Base-by-base conservation (phyloP, 2,888 invertebrate genomes). In the Platypus cylindrus region DNA sequence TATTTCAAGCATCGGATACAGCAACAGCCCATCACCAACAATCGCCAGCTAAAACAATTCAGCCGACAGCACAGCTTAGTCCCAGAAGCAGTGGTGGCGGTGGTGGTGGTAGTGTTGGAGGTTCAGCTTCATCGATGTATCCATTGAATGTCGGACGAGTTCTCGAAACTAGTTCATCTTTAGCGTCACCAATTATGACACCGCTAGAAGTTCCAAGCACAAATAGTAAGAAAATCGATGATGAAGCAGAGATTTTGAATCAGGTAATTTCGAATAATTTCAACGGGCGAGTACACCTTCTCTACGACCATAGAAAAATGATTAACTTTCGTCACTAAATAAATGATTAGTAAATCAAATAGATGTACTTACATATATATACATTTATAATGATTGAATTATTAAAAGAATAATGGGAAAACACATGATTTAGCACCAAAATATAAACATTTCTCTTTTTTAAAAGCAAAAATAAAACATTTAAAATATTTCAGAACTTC, bases 181-280 rank as follows among this genome's bases (percentile, higher is more conserved):
- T 82, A 52, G 81, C 78, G 57, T 80, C 75, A 2, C 76, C 85
- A 1, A 85, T 85, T 33, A 85, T 85, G 85, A 79, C 84, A 2
- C 78, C 84, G 0, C 60, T 79, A 16, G 84, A 84, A 58, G 70
- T 78, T 15, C 81, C 82, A 3, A 74, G 53, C 49, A 62, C 44
- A 43, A 64, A 52, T 54, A 60, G 35, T 44, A 66, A 49, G 52
- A 66, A 51, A 47, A 59, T 54, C 33, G 55, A 55, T 34, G 54
- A 54, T 26, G 59, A 60, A 43, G 46, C 50, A 3, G 57, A 60
- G 32, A 54, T 62, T 37, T 37, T 53, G 32, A 48, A 41, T 18
- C 56, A 51, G 45, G 70, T 43, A 31, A 15, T 25, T 25, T 8
- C 11, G 15, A 5, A 27, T n/a, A 11, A 13, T 34, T 25, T 5